phyloP scores from a whole-genome alignment of 2,797 vertebrate genomes.

The Austrolebias charrua region DNA sequence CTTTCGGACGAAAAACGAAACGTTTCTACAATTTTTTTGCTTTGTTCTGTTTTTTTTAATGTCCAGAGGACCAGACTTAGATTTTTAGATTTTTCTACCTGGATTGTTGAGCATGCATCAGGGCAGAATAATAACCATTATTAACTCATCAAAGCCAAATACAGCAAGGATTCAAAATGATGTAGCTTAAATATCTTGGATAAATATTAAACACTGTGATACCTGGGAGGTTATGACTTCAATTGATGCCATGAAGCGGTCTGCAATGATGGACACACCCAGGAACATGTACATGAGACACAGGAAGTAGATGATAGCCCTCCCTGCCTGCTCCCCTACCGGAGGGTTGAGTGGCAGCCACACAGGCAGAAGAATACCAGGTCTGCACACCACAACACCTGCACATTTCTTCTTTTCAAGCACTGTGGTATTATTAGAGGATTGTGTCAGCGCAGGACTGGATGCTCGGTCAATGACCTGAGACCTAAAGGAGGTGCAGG shows the following conservation, averaged over 20 bases:
- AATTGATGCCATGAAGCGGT: constrained; percentile 97
- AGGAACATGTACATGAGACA: constrained; percentile 94
- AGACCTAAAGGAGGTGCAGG: constrained; percentile 54
- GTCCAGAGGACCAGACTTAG: no score
- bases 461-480: constrained; percentile 51
- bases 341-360: constrained; percentile 88
- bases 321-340: constrained; percentile 83
- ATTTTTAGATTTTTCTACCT: no score
- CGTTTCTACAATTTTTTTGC: no score
- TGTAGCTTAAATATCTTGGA: neutral
- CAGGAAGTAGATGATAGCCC: constrained; percentile 89
- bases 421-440: constrained; percentile 41
- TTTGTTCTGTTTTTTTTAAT: no score
- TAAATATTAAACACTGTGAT: constrained; percentile 18
- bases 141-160: no score
- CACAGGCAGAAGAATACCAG: constrained; percentile 88
- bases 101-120: no score
- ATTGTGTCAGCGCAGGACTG: constrained; percentile 31
- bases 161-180: fast-evolving
- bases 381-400: constrained; percentile 75
- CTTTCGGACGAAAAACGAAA: no score
- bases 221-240: constrained; percentile 98
- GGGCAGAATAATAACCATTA: no score
- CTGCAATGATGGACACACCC: constrained; percentile 94
- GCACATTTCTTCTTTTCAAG: constrained; percentile 50